phyloP scores from a whole-genome alignment of 1,140 invertebrate genomes.

The Chrysoperla carnea region DNA sequence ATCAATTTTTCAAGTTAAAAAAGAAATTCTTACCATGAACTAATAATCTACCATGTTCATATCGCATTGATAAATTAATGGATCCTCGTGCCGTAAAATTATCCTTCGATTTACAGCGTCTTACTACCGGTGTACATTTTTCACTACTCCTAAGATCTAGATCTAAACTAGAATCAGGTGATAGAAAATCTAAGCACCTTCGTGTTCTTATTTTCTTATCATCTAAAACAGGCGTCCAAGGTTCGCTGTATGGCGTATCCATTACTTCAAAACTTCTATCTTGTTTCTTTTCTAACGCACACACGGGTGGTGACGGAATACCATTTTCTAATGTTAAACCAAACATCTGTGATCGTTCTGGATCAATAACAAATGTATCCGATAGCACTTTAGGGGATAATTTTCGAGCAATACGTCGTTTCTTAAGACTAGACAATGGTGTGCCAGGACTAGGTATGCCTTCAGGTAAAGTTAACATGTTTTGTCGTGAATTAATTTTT shows the following conservation, averaged over 20 bases:
- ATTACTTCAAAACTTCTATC: background rate
- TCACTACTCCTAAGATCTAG: too few species aligned
- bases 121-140: too few species aligned
- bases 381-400: too few species aligned
- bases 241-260: background rate
- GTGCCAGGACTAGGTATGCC: too few species aligned
- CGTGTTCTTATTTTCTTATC: background rate
- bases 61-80: conserved; percentile 11
- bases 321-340: background rate
- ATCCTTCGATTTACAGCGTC: background rate
- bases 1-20: background rate
- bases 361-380: too few species aligned
- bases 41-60: conserved; percentile 7
- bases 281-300: background rate
- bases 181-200: background rate
- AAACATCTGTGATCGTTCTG: background rate
- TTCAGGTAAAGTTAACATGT: too few species aligned
- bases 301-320: background rate
- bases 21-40: conserved; percentile 13
- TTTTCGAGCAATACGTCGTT: too few species aligned
- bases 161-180: background rate
- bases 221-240: background rate
- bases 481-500: background rate
- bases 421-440: too few species aligned
- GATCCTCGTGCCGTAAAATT: background rate